Percentiles rank a stretch among this genome's conserved stretches.
These are phyloP conservation scores for Tholera decimalis DNA, from an alignment of 2,888 invertebrate genomes.

Conservation along the genomic window DNA sequence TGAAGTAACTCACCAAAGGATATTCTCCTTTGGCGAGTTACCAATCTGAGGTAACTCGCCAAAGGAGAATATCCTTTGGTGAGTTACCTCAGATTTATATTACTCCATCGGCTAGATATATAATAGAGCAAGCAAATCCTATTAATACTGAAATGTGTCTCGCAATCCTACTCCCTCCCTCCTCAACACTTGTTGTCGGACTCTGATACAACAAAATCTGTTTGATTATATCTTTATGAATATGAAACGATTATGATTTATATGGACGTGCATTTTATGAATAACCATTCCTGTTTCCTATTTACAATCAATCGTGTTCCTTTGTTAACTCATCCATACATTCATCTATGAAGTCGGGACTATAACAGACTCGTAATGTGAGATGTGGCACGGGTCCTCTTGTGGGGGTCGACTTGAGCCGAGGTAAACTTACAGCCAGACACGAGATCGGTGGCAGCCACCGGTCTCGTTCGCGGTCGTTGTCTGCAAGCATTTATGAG, in stretches of 20 bases:
- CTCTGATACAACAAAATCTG: conserved; percentile 33
- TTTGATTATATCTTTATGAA: conserved; percentile 19
- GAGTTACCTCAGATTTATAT: too few species aligned
- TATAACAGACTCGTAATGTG: conserved; percentile 21
- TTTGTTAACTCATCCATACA: conserved; percentile 44
- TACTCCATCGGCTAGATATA: too few species aligned
- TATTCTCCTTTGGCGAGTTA: too few species aligned
- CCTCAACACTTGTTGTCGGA: background rate
- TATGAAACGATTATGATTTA: background rate
- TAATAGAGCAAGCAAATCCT: background rate
- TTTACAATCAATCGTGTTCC: conserved; percentile 45
- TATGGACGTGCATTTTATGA: conserved; percentile 3
- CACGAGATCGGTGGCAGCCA: conserved; percentile 1
- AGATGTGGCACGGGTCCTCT: conserved; percentile 22
- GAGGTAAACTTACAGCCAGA: conserved; percentile 8
- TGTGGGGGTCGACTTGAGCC: conserved; percentile 23
- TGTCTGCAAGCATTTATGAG: too few species aligned
- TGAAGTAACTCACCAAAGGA: too few species aligned
- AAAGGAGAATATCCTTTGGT: too few species aligned
- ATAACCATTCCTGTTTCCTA: conserved; percentile 14
- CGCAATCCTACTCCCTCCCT: background rate
- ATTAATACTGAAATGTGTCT: background rate
- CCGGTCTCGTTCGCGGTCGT: too few species aligned
- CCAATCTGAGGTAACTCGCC: too few species aligned
- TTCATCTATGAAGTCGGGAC: conserved; percentile 42